Base-by-base conservation (phyloP, 2,797 vertebrate species). In the Pogoniulus pusillus region DNA sequence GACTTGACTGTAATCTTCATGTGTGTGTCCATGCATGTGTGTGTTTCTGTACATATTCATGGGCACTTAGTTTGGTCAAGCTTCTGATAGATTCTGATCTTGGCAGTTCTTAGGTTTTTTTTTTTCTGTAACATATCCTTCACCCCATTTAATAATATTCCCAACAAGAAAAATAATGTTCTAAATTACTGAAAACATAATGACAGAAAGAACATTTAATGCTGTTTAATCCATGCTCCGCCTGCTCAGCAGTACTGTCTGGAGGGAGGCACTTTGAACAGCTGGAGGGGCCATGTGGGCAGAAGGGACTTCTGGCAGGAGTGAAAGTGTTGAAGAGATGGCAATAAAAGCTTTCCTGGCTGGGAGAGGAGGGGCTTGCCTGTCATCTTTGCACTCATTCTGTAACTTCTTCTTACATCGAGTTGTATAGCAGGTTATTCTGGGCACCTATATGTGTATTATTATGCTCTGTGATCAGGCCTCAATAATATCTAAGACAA, bases 221-320 rank as follows among this genome's bases (percentile, higher is more conserved):
- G 5, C 85, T 63, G 68, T 65, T 91, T 93, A 87, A 94, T 95
- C 94, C 91, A 84, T 0, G 12, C 54, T 90, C 66, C 18, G 51
- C 76, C 69, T 95, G 91, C 87, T 91, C 58, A 88, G 94, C 93
- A 91, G 51, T 83, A 35, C 64, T 93, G 83, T 63, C 83, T 90
- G 90, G 69, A 92, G 89, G 89, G 74, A 89, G 90, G 94, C 53
- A 45, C 83, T 94, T 80, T 76, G 90, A 85, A 85, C 84, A 94
- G 85, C 94, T 92, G 93, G 86, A 90, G 88, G 76, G 87, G 68
- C 85, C 60, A 54, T 4, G 12, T 2, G 0, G 79, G 57, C 70
- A 81, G 63, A 86, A 82, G 81, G 80, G 54, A 62, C 27, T 71
- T 68, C 80, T 92, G 91, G 81, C 85, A 91, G 39, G 47, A 89